Evolutionary conservation across 2,888 invertebrate species (phyloP).

Genomic region (Sthenelais limicola): DNA sequence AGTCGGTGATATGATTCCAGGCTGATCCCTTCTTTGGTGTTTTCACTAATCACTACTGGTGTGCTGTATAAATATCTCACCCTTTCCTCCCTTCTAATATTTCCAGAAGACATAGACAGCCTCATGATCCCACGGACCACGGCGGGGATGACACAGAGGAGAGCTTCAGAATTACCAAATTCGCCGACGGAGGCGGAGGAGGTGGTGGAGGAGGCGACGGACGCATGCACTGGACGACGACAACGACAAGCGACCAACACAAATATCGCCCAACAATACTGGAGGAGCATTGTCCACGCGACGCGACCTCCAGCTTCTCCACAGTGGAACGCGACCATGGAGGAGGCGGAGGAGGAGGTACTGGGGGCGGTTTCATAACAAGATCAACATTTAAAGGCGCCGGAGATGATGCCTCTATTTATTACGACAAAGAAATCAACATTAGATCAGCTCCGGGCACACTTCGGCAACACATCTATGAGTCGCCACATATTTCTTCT

Average conservation of each 20-base stretch:
- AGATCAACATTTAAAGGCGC: not conserved
- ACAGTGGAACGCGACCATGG: conserved; percentile 13
- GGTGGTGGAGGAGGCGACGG: too few relatives aligned
- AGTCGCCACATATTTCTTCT: conserved; percentile 25
- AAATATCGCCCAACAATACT: conserved; percentile 31
- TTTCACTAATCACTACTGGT: not conserved
- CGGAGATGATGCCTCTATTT: conserved; percentile 7
- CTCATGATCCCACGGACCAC: not conserved
- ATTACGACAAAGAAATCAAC: conserved; percentile 20
- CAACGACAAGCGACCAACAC: conserved; percentile 34
- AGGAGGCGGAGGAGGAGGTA: not conserved
- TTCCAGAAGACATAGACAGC: conserved; percentile 22
- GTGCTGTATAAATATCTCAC: conserved; percentile 22
- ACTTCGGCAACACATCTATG: conserved; percentile 30
- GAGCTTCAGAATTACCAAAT: conserved; percentile 12
- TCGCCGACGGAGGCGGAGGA: conserved; percentile 20
- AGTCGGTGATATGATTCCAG: too few relatives aligned
- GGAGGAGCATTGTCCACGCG: conserved; percentile 27
- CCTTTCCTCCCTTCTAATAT: not conserved
- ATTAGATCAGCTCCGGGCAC: not conserved
- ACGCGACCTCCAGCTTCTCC: conserved; percentile 34
- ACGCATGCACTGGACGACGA: conserved; percentile 27
- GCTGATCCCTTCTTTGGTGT: too few relatives aligned
- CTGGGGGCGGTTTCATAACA: conserved; percentile 5
- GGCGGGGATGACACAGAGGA: conserved; percentile 16